Conservation (phyloP, 2,113 vertebrate species). For the Columba livia region DNA sequence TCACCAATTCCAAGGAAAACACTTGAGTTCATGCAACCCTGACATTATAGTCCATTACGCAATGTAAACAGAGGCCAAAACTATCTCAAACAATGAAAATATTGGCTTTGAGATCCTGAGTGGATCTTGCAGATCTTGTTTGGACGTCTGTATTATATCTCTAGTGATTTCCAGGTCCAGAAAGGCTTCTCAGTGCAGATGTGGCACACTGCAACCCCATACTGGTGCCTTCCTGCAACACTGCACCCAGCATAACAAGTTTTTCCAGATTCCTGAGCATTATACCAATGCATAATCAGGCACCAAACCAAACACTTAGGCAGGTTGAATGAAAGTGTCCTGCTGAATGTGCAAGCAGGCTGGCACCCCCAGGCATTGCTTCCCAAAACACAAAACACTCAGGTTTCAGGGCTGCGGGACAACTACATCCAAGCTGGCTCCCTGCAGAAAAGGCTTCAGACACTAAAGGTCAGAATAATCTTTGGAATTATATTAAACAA, state of each 20-base stretch:
- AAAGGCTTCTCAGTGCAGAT: not conserved
- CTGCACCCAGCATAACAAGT: not conserved
- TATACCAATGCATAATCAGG: not conserved
- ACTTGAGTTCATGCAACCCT: not conserved
- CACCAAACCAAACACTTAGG: not conserved
- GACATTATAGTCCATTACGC: not conserved
- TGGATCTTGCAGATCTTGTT: not conserved
- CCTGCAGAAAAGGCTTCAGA: not conserved
- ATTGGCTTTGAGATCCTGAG: not conserved
- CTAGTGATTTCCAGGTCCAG: not conserved
- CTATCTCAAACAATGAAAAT: not conserved
- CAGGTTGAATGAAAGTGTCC: not conserved
- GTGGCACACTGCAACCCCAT: not conserved
- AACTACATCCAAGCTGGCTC: not conserved
- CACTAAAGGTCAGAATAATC: not conserved
- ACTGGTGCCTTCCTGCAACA: not conserved
- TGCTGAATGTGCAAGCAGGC: not conserved
- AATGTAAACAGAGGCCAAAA: not conserved
- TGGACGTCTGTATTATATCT: not conserved
- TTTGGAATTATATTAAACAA: not conserved
- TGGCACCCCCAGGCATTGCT: not conserved
- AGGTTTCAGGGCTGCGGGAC: not conserved
- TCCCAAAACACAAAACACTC: not conserved
- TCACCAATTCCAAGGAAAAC: constrained; percentile 7
- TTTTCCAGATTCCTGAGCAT: not conserved